phyloP scores from a whole-genome alignment of 2,797 vertebrate species.

The Prionace glauca region DNA sequence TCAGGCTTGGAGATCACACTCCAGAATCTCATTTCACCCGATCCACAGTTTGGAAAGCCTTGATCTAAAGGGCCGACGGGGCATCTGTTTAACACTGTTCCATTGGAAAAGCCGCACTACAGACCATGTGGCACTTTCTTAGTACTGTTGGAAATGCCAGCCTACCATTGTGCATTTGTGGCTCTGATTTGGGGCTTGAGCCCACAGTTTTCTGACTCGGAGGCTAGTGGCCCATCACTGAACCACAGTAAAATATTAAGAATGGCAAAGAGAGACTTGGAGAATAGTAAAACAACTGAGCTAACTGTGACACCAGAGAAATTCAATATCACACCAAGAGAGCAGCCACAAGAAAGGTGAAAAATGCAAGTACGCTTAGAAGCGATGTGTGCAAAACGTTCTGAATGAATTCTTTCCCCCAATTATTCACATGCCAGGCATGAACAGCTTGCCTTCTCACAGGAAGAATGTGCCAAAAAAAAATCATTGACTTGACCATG shows the following conservation, averaged over 20 bases:
- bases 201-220: not conserved
- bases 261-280: not conserved
- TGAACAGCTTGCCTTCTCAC: not conserved
- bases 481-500: too few relatives aligned
- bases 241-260: not conserved
- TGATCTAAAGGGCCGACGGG: not conserved
- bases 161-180: not conserved
- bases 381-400: not conserved
- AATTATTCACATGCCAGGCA: not conserved
- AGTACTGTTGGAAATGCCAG: not conserved
- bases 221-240: too few relatives aligned
- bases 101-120: not conserved
- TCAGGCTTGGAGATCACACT: too few relatives aligned
- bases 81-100: not conserved
- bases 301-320: not conserved
- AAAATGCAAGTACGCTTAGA: not conserved
- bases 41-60: too few relatives aligned
- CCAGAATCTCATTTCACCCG: too few relatives aligned
- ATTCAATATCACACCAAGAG: not conserved
- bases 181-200: not conserved
- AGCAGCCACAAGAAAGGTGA: not conserved
- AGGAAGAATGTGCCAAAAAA: too few relatives aligned
- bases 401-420: not conserved
- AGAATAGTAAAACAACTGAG: not conserved
- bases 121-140: not conserved